Conservation (phyloP, 2,888 invertebrate genomes). For the Tipula lateralis region DNA sequence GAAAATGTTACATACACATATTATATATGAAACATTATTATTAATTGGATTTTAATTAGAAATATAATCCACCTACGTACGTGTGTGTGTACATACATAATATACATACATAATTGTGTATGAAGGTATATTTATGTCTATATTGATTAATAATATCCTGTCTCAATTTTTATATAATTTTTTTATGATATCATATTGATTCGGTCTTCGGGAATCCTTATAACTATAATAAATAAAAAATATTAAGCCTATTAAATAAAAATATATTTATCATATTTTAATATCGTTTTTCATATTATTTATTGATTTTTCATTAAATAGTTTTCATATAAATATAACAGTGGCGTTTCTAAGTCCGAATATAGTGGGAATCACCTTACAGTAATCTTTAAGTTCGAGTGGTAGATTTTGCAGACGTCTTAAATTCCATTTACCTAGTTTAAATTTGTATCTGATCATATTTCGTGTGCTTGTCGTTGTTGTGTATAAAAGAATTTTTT, state of each 20-base stretch:
- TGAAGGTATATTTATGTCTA: not conserved
- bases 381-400: too few species aligned
- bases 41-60: conserved; percentile 24
- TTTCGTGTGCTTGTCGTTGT: too few species aligned
- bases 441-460: too few species aligned
- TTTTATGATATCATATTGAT: conserved; percentile 14
- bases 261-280: conserved; percentile 24
- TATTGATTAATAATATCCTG: conserved; percentile 19
- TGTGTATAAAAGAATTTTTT: too few species aligned
- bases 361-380: too few species aligned
- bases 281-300: conserved; percentile 15
- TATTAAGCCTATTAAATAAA: not conserved
- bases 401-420: too few species aligned
- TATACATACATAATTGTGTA: too few species aligned
- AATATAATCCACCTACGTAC: conserved; percentile 2
- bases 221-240: not conserved
- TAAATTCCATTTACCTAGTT: too few species aligned
- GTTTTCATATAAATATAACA: not conserved
- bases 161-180: not conserved
- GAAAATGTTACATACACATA: not conserved
- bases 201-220: not conserved
- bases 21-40: too few species aligned
- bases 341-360: not conserved
- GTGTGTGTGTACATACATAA: too few species aligned
- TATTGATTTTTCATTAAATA: conserved; percentile 9